Evolutionary conservation across 2,113 vertebrate species (phyloP).

Genomic region (Nipponia nippon): DNA sequence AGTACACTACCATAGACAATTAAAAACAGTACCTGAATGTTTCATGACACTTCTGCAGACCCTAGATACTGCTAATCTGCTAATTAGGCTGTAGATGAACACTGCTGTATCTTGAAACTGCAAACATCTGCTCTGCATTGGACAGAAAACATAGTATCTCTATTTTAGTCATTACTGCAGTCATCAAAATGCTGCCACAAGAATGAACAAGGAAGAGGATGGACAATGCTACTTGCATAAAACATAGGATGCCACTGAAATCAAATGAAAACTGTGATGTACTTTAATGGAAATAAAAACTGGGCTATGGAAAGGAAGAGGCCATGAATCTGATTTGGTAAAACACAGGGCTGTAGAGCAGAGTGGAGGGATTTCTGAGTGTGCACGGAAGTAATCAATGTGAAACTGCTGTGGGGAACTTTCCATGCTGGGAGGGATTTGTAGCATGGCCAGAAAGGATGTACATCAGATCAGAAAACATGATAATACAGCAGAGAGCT

Average conservation of each 20-base stretch:
- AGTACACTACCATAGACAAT: not conserved
- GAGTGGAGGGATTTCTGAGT: not conserved
- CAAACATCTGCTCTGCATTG: not conserved
- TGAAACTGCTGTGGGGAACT: not conserved
- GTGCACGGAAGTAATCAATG: accelerated
- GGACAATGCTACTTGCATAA: not conserved
- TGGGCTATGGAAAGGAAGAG: not conserved
- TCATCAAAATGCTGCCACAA: not conserved
- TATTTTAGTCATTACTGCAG: not conserved
- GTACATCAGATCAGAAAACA: not conserved
- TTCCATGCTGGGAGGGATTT: not conserved
- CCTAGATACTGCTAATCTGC: not conserved
- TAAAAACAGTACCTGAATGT: not conserved
- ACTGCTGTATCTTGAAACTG: not conserved
- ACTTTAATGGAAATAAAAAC: not conserved
- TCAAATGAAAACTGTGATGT: not conserved
- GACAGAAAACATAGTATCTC: not conserved
- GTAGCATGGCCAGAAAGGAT: not conserved
- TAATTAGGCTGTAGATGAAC: not conserved
- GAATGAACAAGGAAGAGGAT: not conserved
- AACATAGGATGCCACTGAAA: not conserved
- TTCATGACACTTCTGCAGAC: not conserved
- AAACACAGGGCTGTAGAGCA: not conserved
- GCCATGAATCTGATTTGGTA: not conserved
- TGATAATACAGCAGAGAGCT: not conserved